Base-by-base conservation (phyloP, 2,888 invertebrate genomes). In the Caenorhabditis sp. region DNA sequence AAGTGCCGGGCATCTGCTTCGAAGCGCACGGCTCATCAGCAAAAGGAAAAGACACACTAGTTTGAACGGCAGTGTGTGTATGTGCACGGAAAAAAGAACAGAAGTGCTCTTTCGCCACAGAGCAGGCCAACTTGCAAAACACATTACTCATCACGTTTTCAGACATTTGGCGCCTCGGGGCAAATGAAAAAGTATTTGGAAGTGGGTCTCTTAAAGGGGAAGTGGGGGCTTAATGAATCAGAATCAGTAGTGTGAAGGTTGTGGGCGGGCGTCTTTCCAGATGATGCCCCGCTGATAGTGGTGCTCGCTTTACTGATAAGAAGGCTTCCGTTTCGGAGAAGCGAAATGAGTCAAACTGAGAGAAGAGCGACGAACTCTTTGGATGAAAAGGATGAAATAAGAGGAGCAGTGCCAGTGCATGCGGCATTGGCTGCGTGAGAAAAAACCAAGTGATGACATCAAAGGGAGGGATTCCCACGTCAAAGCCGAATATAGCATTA, bases 1-100 rank as follows among this genome's bases (percentile, higher is more conserved):
- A 70, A 53, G 70, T 61, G 70, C 22, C 41, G 43, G 50, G 53
- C 70, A 70, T 70, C 70, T 70, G 70, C 53, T 70, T 70, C 43
- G 53, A 70, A 50, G 53, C 59, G 53, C 59, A 30, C 52, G 15
- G 39, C n/a, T 45, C 22, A 41, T 48, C 58, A 45, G 24, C 48
- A 46, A 66, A 56, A 56, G 22, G 39, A 50, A 35, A 30, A 39
- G 37, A n/a, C n/a, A n/a, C n/a, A 20, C 13, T 8, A 5, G 37
- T 22, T 45, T 22, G 58, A 59, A 62, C 62, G 22, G n/a, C n/a
- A n/a, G n/a, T n/a, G n/a, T n/a, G n/a, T n/a, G n/a, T n/a, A n/a
- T n/a, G n/a, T n/a, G 11, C 2, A n/a, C 11, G 30, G 30, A 35
- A 50, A 26, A 20, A 55, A 17, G 11, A 35, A 9, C 35, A 43